Conservation (phyloP, 2,888 invertebrate species). For the Aphrophora alni region DNA sequence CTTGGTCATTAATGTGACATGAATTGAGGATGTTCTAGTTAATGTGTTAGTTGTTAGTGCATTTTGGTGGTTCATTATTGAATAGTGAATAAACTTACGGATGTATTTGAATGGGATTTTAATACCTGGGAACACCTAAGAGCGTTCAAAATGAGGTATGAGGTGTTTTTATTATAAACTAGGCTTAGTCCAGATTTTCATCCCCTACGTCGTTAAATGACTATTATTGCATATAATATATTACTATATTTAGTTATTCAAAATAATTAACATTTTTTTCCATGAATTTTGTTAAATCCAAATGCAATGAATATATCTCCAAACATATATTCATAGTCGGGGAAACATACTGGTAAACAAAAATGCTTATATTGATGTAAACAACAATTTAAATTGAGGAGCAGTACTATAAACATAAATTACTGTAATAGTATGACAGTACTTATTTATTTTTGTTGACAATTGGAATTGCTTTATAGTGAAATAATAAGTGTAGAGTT, state of each 20-base stretch:
- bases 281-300: too few species aligned
- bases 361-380: not conserved
- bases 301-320: too few species aligned
- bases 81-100: not conserved
- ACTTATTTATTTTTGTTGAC: too few species aligned
- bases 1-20: not conserved
- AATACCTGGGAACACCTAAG: constrained; percentile 6
- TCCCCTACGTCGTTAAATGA: not conserved
- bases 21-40: not conserved
- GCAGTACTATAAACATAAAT: too few species aligned
- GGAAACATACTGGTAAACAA: not conserved
- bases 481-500: too few species aligned
- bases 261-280: not conserved
- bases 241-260: not conserved
- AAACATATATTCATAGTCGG: too few species aligned
- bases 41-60: not conserved
- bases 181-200: not conserved
- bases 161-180: not conserved
- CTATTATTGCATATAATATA: not conserved
- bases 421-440: too few species aligned
- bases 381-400: not conserved
- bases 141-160: not conserved
- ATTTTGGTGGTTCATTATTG: not conserved
- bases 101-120: constrained; percentile 9
- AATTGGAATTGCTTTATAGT: too few species aligned